A percentile compares a stretch with the other conserved stretches of the same genome.
phyloP scores from a whole-genome alignment of 2,888 invertebrate genomes.

The Agrotis puta region DNA sequence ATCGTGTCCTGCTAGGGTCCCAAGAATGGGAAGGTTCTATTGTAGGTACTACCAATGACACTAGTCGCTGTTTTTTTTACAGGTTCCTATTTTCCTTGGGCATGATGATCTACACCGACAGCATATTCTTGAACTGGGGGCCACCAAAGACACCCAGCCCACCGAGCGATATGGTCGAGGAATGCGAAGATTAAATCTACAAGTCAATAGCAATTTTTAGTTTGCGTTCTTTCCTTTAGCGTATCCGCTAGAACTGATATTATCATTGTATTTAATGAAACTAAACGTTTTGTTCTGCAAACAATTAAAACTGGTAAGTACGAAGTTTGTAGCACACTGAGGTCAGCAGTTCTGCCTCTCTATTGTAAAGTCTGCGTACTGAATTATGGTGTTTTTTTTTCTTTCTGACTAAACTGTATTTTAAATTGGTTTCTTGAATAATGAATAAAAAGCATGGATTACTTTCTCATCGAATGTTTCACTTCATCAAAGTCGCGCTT shows the following conservation, averaged over 20 bases:
- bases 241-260: slow-evolving; percentile 13
- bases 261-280: slow-evolving; percentile 2
- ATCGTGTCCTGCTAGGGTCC: neutral
- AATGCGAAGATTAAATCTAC: slow-evolving; percentile 74
- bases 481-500: too few relatives aligned
- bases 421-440: slow-evolving; percentile 7
- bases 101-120: slow-evolving; percentile 79
- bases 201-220: slow-evolving; percentile 17
- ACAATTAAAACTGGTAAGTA: neutral
- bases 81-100: slow-evolving; percentile 82
- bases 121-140: slow-evolving; percentile 77
- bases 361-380: neutral
- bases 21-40: neutral
- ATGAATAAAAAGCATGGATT: slow-evolving; percentile 16
- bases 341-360: neutral
- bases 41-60: neutral
- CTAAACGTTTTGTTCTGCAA: slow-evolving; percentile 2
- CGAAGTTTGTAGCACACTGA: neutral
- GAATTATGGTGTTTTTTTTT: slow-evolving; percentile 2
- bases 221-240: slow-evolving; percentile 5
- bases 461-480: neutral
- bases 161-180: slow-evolving; percentile 83
- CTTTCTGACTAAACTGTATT: slow-evolving; percentile 4
- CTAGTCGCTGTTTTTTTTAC: slow-evolving; percentile 24
- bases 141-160: slow-evolving; percentile 83